Evolutionary conservation across 2,113 vertebrate species (phyloP), one percentile per base, ranked within the genome.

Genomic region (Merops nubicus): DNA sequence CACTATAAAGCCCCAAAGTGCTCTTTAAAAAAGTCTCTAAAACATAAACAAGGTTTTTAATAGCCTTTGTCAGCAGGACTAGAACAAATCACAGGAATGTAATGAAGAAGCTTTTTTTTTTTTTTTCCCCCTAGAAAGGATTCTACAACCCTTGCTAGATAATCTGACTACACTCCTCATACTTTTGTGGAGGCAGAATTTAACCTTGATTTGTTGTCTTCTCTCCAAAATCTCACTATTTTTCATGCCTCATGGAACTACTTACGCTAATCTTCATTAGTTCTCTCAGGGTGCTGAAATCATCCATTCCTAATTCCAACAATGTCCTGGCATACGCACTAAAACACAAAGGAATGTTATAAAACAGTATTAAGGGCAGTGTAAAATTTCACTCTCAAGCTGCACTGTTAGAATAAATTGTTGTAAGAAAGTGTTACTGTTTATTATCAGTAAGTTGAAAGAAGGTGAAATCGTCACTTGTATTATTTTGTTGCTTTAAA

Each of bases 11-110:
- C n/a, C 59, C 77, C 69, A 89, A 91, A 90, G 72, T 95, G 90
- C 69, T 96, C 75, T 77, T 94, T 89, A 31, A 81, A 73, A 92
- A 85, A 82, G 73, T 87, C 42, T 79, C 75, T 89, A 75, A 92
- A 97, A 93, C 43, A 73, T 81, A 89, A 92, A 95, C 87, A 91
- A 93, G 43, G 63, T 60, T 79, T 93, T 94, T 96, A 89, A 96
- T 91, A 83, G 67, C 36, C 72, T 79, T 11, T 80, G 89, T 95
- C 96, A 92, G 93, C 43, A 93, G 72, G 51, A 47, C 62, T 78
- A 93, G 59, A 91, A 86, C 65, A 94, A 88, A 86, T 96, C 76
- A 86, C 14, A 57, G 60, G 72, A 81, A 91, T 47, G 9, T 40
- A 92, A 90, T 50, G 63, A 85, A 83, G 74, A 75, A 62, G 60